Percentiles rank a stretch among this genome's conserved stretches.
These are phyloP conservation scores for Aspidiotus destructor DNA, from an alignment of 2,888 invertebrate species.

Conservation along the genomic window DNA sequence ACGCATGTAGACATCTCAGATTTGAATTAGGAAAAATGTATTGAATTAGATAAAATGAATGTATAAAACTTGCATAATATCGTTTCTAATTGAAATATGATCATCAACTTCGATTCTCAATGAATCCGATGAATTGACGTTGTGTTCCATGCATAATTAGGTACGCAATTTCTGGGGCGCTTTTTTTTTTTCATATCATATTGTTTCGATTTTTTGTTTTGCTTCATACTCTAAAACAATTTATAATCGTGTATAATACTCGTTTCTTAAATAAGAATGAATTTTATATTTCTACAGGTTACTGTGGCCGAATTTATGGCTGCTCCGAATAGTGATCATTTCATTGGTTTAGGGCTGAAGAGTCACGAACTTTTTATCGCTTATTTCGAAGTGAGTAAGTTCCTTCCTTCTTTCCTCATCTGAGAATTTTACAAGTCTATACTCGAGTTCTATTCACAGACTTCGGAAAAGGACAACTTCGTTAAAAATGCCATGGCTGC, in stretches of 20 bases:
- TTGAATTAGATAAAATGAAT: too few species aligned
- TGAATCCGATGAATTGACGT: too few species aligned
- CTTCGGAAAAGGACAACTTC: slow-evolving; percentile 37
- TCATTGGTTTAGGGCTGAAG: slow-evolving; percentile 45
- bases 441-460: slow-evolving; percentile 38
- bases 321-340: slow-evolving; percentile 45
- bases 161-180: too few species aligned
- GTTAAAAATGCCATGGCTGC: slow-evolving; percentile 43
- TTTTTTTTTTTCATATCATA: too few species aligned
- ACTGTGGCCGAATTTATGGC: slow-evolving; percentile 46
- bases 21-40: too few species aligned
- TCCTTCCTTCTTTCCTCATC: not conserved
- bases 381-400: slow-evolving; percentile 37
- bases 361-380: slow-evolving; percentile 40
- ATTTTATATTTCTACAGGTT: slow-evolving; percentile 36
- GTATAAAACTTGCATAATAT: too few species aligned
- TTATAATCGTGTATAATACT: not conserved
- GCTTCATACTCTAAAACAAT: too few species aligned
- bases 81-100: too few species aligned
- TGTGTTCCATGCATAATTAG: too few species aligned
- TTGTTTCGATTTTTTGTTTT: too few species aligned
- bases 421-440: not conserved
- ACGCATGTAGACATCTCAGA: too few species aligned
- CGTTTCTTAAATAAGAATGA: slow-evolving; percentile 1
- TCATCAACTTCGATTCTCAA: too few species aligned